phyloP scores from a whole-genome alignment of 2,113 vertebrate genomes.

The Sphaerodactylus townsendi region DNA sequence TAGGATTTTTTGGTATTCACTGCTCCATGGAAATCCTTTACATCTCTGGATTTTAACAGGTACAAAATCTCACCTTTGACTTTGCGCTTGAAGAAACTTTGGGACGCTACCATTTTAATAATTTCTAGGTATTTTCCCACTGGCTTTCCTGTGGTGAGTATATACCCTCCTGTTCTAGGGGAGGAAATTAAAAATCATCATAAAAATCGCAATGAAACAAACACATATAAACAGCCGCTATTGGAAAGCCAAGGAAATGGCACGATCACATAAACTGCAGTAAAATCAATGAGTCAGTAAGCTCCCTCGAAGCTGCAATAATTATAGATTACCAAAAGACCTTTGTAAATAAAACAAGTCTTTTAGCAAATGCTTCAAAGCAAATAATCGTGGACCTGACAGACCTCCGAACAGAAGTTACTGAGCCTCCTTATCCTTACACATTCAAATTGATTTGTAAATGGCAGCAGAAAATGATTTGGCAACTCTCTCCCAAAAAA shows the following conservation, averaged over 20 bases:
- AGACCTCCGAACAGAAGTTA: neutral
- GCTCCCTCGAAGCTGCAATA: neutral
- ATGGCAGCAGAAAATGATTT: neutral
- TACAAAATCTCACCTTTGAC: no score
- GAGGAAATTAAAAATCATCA: neutral
- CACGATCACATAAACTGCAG: neutral
- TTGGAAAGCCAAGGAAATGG: neutral
- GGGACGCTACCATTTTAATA: no score
- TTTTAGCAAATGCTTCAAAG: neutral
- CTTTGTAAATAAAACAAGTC: no score
- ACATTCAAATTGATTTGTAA: neutral
- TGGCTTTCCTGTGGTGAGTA: neutral
- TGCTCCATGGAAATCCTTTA: no score
- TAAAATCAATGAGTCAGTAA: neutral
- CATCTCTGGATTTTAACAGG: no score
- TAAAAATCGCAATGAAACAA: neutral
- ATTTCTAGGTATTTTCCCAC: no score
- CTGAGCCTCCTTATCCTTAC: neutral
- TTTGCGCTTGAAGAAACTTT: no score
- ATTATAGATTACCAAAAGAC: neutral
- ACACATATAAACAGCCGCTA: neutral
- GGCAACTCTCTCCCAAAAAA: neutral
- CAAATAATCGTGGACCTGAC: neutral
- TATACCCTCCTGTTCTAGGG: neutral
- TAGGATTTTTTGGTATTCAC: no score